phyloP scores from a whole-genome alignment of 2,888 invertebrate genomes.

The Drosophila multiciliata region DNA sequence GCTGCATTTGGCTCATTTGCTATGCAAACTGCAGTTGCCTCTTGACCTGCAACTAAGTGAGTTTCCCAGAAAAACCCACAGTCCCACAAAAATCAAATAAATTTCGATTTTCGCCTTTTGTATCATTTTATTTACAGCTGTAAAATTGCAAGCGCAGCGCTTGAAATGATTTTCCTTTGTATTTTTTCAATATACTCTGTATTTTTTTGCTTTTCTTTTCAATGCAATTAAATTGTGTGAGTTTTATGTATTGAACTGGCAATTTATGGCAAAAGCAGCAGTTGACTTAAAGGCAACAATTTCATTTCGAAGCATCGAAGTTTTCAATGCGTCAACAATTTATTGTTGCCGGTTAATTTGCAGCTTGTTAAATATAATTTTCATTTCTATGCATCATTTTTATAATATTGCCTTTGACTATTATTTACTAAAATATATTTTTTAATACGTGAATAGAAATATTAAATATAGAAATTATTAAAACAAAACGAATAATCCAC shows the following conservation, averaged over 20 bases:
- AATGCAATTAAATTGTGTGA: conserved; percentile 26
- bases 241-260: conserved; percentile 35
- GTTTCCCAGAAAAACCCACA: conserved; percentile 41
- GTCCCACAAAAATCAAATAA: conserved; percentile 67
- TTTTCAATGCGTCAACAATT: background rate
- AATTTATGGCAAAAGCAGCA: conserved; percentile 45
- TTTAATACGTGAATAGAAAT: too few relatives aligned
- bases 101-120: conserved; percentile 40
- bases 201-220: conserved; percentile 2
- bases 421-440: background rate
- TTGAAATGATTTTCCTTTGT: conserved; percentile 56
- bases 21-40: conserved; percentile 39
- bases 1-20: conserved; percentile 67
- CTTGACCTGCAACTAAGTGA: conserved; percentile 32
- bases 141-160: conserved; percentile 40
- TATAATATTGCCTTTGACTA: too few relatives aligned
- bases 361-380: background rate
- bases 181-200: conserved; percentile 23
- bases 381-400: background rate
- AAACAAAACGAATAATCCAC: too few relatives aligned
- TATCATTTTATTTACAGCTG: conserved; percentile 16
- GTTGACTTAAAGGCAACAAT: conserved; percentile 8
- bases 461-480: too few relatives aligned
- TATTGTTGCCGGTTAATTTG: background rate
- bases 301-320: conserved; percentile 14